These are phyloP conservation scores for Philhelius pedissequus DNA, from an alignment of 2,888 invertebrate species.

Conservation along the genomic window DNA sequence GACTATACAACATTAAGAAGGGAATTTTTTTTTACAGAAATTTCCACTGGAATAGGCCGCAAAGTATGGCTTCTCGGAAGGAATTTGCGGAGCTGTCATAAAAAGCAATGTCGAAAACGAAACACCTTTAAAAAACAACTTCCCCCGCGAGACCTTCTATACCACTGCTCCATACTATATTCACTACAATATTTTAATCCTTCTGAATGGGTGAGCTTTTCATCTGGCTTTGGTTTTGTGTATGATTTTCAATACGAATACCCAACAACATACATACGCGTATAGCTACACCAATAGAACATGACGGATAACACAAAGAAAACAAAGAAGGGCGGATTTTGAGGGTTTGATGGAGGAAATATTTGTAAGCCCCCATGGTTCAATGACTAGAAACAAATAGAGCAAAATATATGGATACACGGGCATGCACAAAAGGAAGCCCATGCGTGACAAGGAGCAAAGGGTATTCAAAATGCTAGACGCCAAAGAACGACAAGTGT, in stretches of 20 bases:
- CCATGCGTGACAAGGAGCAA: conserved; percentile 60
- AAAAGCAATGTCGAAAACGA: conserved; percentile 38
- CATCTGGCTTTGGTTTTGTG: conserved; percentile 4
- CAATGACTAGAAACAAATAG: conserved; percentile 49
- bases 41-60: conserved; percentile 43
- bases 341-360: not conserved
- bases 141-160: not conserved
- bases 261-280: no score
- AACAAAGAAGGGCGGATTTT: not conserved
- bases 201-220: conserved; percentile 27
- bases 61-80: conserved; percentile 61
- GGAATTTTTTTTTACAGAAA: not conserved
- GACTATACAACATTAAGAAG: not conserved
- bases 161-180: conserved; percentile 15
- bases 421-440: not conserved
- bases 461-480: conserved; percentile 54
- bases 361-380: conserved; percentile 52
- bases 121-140: conserved; percentile 16
- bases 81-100: conserved; percentile 54
- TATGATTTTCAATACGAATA: conserved; percentile 38
- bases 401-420: not conserved
- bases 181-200: conserved; percentile 46
- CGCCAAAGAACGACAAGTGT: not conserved
- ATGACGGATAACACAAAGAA: conserved; percentile 9
- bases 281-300: not conserved